phyloP scores from a whole-genome alignment of 30 jellyfish, hydroid and myxozoan genomes.

The Chrysaora quinquecirrha region DNA sequence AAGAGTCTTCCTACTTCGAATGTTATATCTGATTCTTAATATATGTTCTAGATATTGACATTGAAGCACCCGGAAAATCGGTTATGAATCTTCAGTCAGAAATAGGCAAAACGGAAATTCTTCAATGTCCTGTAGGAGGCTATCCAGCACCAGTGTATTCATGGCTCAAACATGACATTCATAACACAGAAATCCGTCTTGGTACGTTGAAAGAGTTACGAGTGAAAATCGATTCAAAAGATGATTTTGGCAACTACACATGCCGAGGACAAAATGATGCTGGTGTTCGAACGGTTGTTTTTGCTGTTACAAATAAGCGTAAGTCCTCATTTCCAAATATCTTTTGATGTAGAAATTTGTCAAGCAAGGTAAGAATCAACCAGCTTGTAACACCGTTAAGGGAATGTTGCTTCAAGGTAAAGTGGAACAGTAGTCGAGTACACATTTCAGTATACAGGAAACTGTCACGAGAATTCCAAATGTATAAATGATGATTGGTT shows the following conservation, averaged over 20 bases:
- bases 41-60: neutral
- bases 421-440: too few species aligned
- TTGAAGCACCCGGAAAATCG: neutral
- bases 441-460: too few species aligned
- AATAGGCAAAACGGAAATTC: neutral
- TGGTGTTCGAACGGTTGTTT: conserved; percentile 21
- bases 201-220: neutral
- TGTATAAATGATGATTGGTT: too few species aligned
- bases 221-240: conserved; percentile 2
- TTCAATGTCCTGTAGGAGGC: neutral
- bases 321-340: neutral
- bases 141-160: neutral
- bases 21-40: neutral
- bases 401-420: too few species aligned
- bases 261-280: conserved; percentile 43
- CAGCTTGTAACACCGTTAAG: too few species aligned
- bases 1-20: neutral
- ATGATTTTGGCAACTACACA: conserved; percentile 49
- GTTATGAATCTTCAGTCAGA: neutral
- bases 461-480: too few species aligned
- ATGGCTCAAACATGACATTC: too few species aligned
- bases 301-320: neutral
- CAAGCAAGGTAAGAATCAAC: too few species aligned
- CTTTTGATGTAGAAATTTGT: too few species aligned
- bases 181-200: neutral